Base-by-base conservation (phyloP, 2,888 invertebrate genomes). In the Trimorus sp. region DNA sequence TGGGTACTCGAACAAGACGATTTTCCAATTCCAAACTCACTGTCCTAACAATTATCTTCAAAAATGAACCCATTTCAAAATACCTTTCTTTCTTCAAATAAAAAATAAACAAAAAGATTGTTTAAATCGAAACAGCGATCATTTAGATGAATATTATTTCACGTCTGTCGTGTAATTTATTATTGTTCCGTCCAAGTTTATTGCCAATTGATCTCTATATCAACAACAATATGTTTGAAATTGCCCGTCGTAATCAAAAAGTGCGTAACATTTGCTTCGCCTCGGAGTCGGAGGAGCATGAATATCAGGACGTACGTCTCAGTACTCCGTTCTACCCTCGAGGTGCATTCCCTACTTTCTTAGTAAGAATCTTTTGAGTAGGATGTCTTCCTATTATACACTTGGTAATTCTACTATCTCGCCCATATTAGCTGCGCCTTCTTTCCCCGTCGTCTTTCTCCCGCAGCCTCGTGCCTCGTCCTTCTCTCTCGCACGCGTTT, bases 371-470 rank as follows among this genome's bases (percentile, higher is more conserved):
- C 86, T 86, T 85, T 83, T 80, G 83, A 84, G 86, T 86, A 85
- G 86, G 86, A 86, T 83, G 86, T 85, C 86, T 86, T 85, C 84
- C 85, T 85, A 86, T 86, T 85, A 86, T 86, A 86, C 84, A 77
- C 84, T 79, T 83, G 71, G 83, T 76, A 82, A 82, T 84, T 79
- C 84, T 78, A 79, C 83, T 82, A 86, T 86, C 85, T 85, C 86
- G 86, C 86, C 86, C 86, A 86, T 86, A 85, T 86, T 85, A 85
- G 85, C 85, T 85, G 86, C 83, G 82, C 70, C 65, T 74, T 74
- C 74, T 60, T 60, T 69, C 54, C 51, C 79, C 84, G 62, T 7
- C 7, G 15, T 12, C 48, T 53, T 15, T 53, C 53, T 53, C 53
- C 16, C 16, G 38, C 70, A 15, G 6, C 54, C 51, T 8, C 56